Evolutionary conservation across 2,113 vertebrate genomes (phyloP), one percentile per base, ranked within the genome.

Genomic region (Alouatta palliata): DNA sequence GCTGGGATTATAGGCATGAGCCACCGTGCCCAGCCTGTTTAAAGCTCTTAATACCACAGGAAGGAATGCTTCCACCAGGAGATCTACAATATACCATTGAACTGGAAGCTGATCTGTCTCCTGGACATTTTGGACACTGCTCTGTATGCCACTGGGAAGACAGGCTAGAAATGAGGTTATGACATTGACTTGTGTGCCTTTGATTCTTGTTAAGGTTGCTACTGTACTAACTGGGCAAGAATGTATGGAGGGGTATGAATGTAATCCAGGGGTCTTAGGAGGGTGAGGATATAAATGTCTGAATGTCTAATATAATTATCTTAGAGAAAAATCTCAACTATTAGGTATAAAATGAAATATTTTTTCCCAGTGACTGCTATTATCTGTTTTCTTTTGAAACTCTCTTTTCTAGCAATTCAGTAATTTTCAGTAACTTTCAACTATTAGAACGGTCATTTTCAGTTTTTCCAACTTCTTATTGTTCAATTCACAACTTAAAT

Each of bases 271-370:
- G 32, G 19, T 43, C 82, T 93, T n/a, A 19, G 68, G 47, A 70
- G 58, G 10, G 21, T 64, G 27, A 82, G 21, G 13, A 56, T 9
- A 54, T 30, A 90, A 89, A 49, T 73, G 9, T 58, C 49, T 70
- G 23, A 8, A n/a, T 40, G 7, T 85, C 43, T 80, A 83, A 86
- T 54, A 40, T 70, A 45, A 68, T 64, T 87, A 16, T 77, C 66
- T 82, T 83, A 56, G 75, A 84, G 92, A 93, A 91, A 61, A 91
- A 47, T 68, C 73, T 90, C 90, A 92, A 83, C 61, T 71, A 13
- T 20, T 81, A 49, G 9, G 13, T 45, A 82, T 58, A 84, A 89
- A 93, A 79, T 87, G 45, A 82, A 94, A 23, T 14, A 35, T 83
- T 66, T 23, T 76, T 76, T 2, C 52, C 54, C 27, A 49, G 27